Base-by-base conservation (phyloP, 23 tunicate species). In the Trididemnum miniatum region DNA sequence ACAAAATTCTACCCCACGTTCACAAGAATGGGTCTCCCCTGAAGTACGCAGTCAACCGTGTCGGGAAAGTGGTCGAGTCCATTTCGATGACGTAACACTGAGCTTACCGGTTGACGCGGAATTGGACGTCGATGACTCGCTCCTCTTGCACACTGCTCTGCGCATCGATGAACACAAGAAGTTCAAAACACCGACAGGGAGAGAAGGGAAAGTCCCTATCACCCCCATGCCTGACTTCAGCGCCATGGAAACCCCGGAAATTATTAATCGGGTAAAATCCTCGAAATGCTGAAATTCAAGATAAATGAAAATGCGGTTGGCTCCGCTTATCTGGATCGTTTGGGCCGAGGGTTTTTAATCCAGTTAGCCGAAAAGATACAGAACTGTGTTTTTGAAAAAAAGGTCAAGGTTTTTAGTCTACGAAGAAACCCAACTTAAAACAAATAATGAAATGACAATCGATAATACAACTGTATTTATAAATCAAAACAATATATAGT, bases 201-300 rank as follows among this genome's bases (percentile, higher is more conserved):
- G 4, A n/a, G 3, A 20, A 4, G 38, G 72, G 1, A 24, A 15
- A 32, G 87, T 84, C 25, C 87, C 87, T 7, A 71, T 84, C 72
- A 84, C 87, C 5, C 87, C 87, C 22, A 75, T 75, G 87, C 81
- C 80, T 0, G 74, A 84, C 39, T 75, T 71, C 63, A 84, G 87
- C 81, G 87, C 74, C 74, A 74, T 84, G 87, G 87, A 84, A 27
- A 84, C 87, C 5, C 87, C 87, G 24, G 80, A 74, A 1, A 60
- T 84, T 5, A 26, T 84, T 4, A 35, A 38, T 18, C 34, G 39
- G 87, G 87, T 84, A 15, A 39, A 65, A 36, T 44, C 15, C 15
- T 9, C 15, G 54, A 44, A 15, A n/a, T n/a, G n/a, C n/a, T n/a
- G n/a, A n/a, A n/a, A n/a, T n/a, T n/a, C n/a, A n/a, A n/a, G n/a